phyloP scores from a whole-genome alignment of 1,140 invertebrate species.

The Drosophila subobscura region DNA sequence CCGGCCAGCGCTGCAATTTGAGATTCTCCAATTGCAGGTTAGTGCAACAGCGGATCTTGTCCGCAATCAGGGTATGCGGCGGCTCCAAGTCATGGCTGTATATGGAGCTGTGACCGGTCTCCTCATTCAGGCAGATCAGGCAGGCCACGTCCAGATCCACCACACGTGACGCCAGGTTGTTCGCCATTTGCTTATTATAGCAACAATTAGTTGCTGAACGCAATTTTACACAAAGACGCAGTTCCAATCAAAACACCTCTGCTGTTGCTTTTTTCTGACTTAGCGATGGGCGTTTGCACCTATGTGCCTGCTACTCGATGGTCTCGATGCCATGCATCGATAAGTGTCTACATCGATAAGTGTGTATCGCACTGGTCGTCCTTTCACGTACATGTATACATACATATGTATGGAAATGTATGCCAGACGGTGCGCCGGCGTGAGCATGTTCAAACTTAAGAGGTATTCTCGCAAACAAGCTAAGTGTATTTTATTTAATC shows the following conservation, averaged over 20 bases:
- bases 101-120: conserved; percentile 84
- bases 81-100: conserved; percentile 85
- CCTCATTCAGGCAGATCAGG: conserved; percentile 85
- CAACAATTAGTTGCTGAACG: conserved; percentile 5
- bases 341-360: too few species aligned
- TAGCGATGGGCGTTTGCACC: conserved; percentile 1
- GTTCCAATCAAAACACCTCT: conserved; percentile 10
- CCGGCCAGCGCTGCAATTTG: conserved; percentile 47
- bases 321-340: too few species aligned
- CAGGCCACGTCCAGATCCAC: conserved; percentile 86
- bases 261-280: conserved; percentile 2
- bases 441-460: too few species aligned
- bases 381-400: too few species aligned
- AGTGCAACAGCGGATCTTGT: conserved; percentile 86
- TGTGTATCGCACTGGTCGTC: too few species aligned
- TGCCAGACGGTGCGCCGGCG: too few species aligned
- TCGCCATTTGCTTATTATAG: conserved; percentile 4
- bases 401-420: too few species aligned
- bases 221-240: conserved; percentile 6
- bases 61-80: conserved; percentile 84
- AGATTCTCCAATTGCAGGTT: conserved; percentile 78
- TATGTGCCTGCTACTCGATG: too few species aligned
- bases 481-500: too few species aligned
- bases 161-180: conserved; percentile 34
- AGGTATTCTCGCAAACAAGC: too few species aligned